Percentiles rank a stretch among this genome's conserved stretches.
phyloP scores from a whole-genome alignment of 1,140 invertebrate genomes.

The Heterodera carotae region DNA sequence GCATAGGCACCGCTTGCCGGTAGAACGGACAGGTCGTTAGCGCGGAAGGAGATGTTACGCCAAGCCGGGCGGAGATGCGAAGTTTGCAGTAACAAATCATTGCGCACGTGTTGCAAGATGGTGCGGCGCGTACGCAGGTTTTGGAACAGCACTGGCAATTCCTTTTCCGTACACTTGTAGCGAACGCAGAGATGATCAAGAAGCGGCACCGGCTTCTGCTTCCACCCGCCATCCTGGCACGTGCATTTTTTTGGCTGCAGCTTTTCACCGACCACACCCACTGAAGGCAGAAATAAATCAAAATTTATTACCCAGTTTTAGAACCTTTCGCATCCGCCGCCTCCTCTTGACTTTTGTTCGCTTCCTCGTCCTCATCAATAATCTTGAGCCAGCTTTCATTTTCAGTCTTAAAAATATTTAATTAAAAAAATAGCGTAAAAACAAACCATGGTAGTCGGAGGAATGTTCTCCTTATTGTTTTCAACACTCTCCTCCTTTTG shows the following conservation, averaged over 20 bases:
- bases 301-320: no score
- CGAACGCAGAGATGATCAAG: slow-evolving; percentile 6
- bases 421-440: no score
- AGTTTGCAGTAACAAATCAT: not conserved
- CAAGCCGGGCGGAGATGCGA: not conserved
- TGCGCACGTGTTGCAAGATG: not conserved
- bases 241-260: no score
- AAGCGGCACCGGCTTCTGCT: not conserved
- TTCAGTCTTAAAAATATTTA: no score
- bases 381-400: not conserved
- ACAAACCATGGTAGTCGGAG: no score
- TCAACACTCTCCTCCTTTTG: no score
- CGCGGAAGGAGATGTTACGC: not conserved
- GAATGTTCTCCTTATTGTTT: no score
- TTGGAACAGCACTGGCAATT: slow-evolving; percentile 12
- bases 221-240: no score
- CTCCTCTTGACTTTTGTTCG: not conserved
- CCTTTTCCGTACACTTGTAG: not conserved
- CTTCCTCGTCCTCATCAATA: not conserved
- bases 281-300: no score
- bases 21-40: not conserved
- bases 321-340: not conserved
- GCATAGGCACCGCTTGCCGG: slow-evolving; percentile 4
- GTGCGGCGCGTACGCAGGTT: not conserved
- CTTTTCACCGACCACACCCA: no score